Percentiles rank a stretch among this genome's conserved stretches.
Evolutionary conservation across 1,140 invertebrate genomes (phyloP).

Genomic region (Drosophila prosaltans): DNA sequence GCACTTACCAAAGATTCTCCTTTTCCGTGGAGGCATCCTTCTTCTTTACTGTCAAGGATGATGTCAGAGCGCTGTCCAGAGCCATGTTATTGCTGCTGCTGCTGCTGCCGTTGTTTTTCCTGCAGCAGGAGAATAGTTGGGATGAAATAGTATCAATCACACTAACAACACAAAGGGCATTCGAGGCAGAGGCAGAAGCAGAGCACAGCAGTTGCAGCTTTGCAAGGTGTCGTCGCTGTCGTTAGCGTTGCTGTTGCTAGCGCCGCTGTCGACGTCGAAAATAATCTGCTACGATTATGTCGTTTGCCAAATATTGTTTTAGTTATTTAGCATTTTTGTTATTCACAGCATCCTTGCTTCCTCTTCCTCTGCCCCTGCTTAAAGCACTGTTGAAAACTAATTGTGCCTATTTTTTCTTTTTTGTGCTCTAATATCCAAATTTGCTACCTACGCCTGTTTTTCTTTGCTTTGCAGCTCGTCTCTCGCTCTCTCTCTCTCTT

Average conservation of each 20-base stretch:
- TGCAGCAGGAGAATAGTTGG: not conserved
- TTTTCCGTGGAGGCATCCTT: conserved; percentile 77
- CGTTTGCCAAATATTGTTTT: conserved; percentile 52
- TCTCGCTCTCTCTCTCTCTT: conserved; percentile 14
- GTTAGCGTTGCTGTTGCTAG: not conserved
- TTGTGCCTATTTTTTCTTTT: not conserved
- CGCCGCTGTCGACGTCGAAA: conserved; percentile 25
- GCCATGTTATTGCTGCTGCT: conserved; percentile 58
- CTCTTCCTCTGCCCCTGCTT: not conserved
- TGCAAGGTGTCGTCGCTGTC: conserved; percentile 54
- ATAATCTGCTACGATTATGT: conserved; percentile 47
- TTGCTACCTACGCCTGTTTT: conserved; percentile 39
- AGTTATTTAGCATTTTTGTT: not conserved
- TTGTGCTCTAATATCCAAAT: conserved; percentile 27
- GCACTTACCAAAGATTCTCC: conserved; percentile 80
- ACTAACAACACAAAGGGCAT: not conserved
- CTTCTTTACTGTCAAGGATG: conserved; percentile 78
- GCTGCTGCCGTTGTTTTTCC: conserved; percentile 29
- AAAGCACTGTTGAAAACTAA: not conserved
- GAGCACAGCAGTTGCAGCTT: conserved; percentile 22
- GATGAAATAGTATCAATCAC: conserved; percentile 5
- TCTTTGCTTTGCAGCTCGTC: conserved; percentile 17
- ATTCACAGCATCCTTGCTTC: not conserved
- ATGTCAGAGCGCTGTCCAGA: conserved; percentile 81
- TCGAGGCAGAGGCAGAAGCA: not conserved